Evolutionary conservation across 2,888 invertebrate species (phyloP), one percentile per base, ranked within the genome.

Genomic region (Magallana nippona): DNA sequence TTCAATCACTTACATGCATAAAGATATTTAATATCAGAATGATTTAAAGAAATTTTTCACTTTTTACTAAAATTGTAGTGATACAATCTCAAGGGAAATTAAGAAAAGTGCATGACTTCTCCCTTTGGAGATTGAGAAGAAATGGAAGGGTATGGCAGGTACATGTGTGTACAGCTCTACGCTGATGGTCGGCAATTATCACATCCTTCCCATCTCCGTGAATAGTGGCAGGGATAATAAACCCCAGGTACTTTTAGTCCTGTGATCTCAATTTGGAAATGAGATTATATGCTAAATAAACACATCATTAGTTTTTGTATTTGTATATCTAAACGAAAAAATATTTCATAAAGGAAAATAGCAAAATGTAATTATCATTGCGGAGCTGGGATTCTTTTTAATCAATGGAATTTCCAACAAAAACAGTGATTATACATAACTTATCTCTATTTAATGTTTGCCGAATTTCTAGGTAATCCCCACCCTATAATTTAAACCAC

Each of bases 261-360:
- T 71, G 71, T 71, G 71, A 71, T 71, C 71, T 71, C 71, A 13
- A 27, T 71, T 71, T 71, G 71, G 71, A 71, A 71, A 27, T 71
- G 71, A 27, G 63, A 63, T 63, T 19, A 63, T 71, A 71, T 27
- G 71, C 71, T 71, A 15, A 71, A 71, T 71, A 71, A 19, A 71
- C 71, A 71, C 71, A 27, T 71, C 71, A 71, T 71, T 27, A 71
- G 15, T 27, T 71, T 71, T 22, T 13, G 71, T 71, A 71, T 71
- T 71, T 71, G 71, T 27, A 71, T 71, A 27, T 71, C 32, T 13
- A 71, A 71, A 71, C 32, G 71, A 71, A 71, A 63, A 63, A 63
- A 63, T 22, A 19, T 27, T 27, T 71, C 27, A 71, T 27, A 71
- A 71, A 71, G 27, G 27, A 19, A 71, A 71, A 22, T 27, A 71